phyloP scores from a whole-genome alignment of 2,888 invertebrate species.

The Portevinia maculata region DNA sequence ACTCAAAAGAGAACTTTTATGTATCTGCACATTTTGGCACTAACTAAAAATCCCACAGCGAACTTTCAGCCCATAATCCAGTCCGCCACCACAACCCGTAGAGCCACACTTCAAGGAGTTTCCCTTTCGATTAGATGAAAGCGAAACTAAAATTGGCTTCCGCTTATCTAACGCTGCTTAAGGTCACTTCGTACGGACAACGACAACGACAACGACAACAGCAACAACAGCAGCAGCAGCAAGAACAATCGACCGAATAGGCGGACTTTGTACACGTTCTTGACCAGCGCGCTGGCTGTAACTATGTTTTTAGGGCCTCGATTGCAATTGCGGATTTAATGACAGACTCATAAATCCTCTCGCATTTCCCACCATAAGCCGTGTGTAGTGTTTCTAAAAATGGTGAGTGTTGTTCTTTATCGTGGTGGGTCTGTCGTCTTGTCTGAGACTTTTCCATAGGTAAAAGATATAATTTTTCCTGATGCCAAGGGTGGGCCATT shows the following conservation, averaged over 20 bases:
- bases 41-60: slow-evolving; percentile 3
- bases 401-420: not conserved
- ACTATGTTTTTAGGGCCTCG: slow-evolving; percentile 33
- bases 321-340: slow-evolving; percentile 42
- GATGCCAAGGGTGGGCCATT: slow-evolving; percentile 7
- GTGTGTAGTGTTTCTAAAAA: slow-evolving; percentile 4
- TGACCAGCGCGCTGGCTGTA: not conserved
- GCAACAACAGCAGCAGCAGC: not conserved
- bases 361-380: slow-evolving; percentile 1
- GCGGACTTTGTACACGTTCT: not conserved
- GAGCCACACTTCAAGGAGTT: slow-evolving; percentile 15
- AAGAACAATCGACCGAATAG: not conserved
- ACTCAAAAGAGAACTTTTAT: too few relatives aligned
- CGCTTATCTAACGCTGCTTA: slow-evolving; percentile 45
- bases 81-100: not conserved
- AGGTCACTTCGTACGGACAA: slow-evolving; percentile 35
- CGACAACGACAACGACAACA: not conserved
- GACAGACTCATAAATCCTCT: slow-evolving; percentile 47
- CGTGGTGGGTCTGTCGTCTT: slow-evolving; percentile 1
- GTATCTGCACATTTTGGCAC: too few relatives aligned
- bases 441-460: not conserved
- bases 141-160: slow-evolving; percentile 42
- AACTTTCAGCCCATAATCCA: not conserved
- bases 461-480: slow-evolving; percentile 1
- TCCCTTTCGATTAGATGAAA: slow-evolving; percentile 45